phyloP scores from a whole-genome alignment of 2,113 vertebrate genomes.

The Crotophaga sulcirostris region DNA sequence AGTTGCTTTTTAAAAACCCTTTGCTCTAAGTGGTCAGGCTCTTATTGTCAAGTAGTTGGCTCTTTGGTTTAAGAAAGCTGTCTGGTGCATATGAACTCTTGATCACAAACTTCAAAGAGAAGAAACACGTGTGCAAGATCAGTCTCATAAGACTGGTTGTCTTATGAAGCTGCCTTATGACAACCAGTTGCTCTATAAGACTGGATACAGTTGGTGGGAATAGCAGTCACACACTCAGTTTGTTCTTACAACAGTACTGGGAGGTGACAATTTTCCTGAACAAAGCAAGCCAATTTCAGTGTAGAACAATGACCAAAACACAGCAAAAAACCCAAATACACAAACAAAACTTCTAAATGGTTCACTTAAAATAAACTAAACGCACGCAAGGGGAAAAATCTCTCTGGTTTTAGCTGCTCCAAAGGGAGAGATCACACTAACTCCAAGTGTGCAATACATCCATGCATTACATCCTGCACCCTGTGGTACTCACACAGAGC shows the following conservation, averaged over 20 bases:
- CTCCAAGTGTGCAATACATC: fast-evolving
- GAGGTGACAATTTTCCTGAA: not conserved
- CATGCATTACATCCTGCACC: too few species aligned
- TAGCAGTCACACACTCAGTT: not conserved
- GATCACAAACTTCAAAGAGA: conserved; percentile 61
- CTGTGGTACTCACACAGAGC: fast-evolving
- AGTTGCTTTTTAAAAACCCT: not conserved
- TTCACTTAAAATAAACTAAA: not conserved
- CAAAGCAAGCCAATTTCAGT: not conserved
- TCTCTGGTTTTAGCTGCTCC: too few species aligned
- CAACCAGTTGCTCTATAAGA: not conserved
- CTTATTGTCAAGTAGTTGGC: conserved; percentile 13
- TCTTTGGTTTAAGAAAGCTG: conserved; percentile 11
- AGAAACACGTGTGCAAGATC: conserved; percentile 48
- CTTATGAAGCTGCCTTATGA: not conserved
- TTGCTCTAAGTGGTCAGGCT: not conserved
- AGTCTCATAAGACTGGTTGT: not conserved
- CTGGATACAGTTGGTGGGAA: not conserved
- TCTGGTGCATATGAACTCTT: conserved; percentile 21
- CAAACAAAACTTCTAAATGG: not conserved
- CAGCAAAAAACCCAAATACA: not conserved
- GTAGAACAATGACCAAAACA: not conserved
- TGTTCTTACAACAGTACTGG: not conserved
- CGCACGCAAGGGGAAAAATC: not conserved
- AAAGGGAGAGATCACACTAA: not conserved